Evolutionary conservation across 2,888 invertebrate genomes (phyloP).

Genomic region (Ochropleura leucogaster): DNA sequence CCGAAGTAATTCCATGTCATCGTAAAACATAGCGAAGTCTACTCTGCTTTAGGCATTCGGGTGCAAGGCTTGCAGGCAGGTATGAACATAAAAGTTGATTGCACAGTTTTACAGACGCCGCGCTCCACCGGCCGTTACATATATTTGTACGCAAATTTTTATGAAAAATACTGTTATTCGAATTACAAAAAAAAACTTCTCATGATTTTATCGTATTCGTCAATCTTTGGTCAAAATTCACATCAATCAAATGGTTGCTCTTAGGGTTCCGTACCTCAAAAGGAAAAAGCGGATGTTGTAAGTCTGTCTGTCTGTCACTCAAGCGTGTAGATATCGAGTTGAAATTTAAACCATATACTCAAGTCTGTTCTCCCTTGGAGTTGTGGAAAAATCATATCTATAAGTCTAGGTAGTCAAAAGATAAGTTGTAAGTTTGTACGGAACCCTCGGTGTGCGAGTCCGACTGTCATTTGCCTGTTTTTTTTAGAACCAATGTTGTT

Average conservation of each 20-base stretch:
- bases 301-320: too few species aligned
- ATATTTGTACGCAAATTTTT: conserved; percentile 29
- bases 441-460: too few species aligned
- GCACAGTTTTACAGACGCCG: conserved; percentile 1
- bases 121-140: neutral
- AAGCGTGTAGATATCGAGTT: too few species aligned
- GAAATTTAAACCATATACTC: too few species aligned
- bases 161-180: neutral
- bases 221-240: neutral
- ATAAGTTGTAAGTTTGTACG: too few species aligned
- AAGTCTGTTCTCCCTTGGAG: too few species aligned
- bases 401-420: too few species aligned
- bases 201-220: neutral
- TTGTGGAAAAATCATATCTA: too few species aligned
- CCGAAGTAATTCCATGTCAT: conserved; percentile 19
- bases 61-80: conserved; percentile 27
- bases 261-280: too few species aligned
- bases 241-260: neutral
- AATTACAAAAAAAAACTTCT: neutral
- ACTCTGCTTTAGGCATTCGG: conserved; percentile 44
- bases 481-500: neutral
- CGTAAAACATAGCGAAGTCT: conserved; percentile 52
- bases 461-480: too few species aligned
- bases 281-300: too few species aligned
- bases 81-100: conserved; percentile 42